These are phyloP conservation scores for Leptarthrus brevirostris DNA, from an alignment of 2,888 invertebrate genomes.

Conservation along the genomic window DNA sequence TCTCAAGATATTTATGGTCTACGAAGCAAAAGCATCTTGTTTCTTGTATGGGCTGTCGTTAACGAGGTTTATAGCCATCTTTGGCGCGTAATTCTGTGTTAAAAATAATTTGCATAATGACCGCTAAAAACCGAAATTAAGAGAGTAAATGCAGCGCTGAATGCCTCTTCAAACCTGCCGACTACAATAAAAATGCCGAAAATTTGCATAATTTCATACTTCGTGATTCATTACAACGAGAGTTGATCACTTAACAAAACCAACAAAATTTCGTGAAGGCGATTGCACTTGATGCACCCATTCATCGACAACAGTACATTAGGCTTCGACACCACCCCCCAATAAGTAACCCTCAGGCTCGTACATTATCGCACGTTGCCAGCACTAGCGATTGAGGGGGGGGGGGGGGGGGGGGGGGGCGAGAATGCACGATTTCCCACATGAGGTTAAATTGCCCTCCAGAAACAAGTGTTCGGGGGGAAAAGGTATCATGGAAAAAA, in stretches of 20 bases:
- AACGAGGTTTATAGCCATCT: conserved; percentile 14
- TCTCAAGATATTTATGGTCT: conserved; percentile 18
- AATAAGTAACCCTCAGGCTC: neutral
- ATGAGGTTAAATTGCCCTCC: conserved; percentile 29
- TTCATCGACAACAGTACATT: neutral
- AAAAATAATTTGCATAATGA: conserved; percentile 22
- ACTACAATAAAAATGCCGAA: conserved; percentile 15
- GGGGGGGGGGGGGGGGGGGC: no score
- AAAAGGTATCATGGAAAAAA: neutral
- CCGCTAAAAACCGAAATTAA: conserved; percentile 25
- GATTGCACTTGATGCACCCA: conserved; percentile 16
- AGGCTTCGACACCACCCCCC: conserved; percentile 1
- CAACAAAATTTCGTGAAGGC: conserved; percentile 3
- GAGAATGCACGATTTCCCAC: neutral
- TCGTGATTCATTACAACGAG: conserved; percentile 19
- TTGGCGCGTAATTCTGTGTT: neutral
- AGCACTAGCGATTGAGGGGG: neutral
- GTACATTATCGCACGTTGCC: neutral
- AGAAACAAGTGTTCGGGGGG: conserved; percentile 27
- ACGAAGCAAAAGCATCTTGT: conserved; percentile 8
- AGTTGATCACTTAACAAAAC: conserved; percentile 11
- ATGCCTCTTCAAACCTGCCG: conserved; percentile 25
- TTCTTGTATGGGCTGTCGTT: conserved; percentile 20
- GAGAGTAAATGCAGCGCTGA: conserved; percentile 7
- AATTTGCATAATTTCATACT: conserved; percentile 39